Conservation (phyloP, 2,797 vertebrate species). For the Cynodonichthys magdalenae region DNA sequence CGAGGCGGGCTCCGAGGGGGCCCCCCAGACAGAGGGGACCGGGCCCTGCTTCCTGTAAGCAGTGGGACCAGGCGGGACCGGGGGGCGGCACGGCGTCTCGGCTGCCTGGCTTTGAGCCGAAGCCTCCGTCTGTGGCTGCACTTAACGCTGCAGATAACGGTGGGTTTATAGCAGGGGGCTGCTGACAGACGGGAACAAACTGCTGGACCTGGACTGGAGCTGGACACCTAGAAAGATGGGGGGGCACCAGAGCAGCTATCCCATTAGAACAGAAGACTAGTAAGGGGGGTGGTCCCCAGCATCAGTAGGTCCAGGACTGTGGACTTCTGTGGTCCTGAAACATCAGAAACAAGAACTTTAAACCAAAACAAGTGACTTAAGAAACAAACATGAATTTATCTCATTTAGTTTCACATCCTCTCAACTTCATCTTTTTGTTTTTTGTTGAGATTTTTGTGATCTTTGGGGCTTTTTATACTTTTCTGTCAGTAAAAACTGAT, state of each 20-base stretch:
- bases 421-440: no score
- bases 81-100: constrained; percentile 72
- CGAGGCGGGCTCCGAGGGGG: constrained; percentile 41
- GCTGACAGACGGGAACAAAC: constrained; percentile 83
- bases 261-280: constrained; percentile 45
- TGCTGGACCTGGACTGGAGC: constrained; percentile 55
- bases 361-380: no score
- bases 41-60: constrained; percentile 76
- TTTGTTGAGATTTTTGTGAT: no score
- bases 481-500: no score
- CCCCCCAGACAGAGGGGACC: constrained; percentile 65
- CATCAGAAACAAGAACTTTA: background rate
- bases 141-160: constrained; percentile 84
- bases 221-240: constrained; percentile 44
- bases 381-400: no score
- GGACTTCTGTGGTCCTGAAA: background rate
- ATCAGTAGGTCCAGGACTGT: no score
- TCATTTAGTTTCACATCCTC: no score
- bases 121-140: constrained; percentile 80
- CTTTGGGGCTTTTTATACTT: no score
- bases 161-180: constrained; percentile 76
- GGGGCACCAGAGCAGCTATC: constrained; percentile 38
- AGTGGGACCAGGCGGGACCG: constrained; percentile 66
- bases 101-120: constrained; percentile 68
- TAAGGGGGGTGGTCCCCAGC: no score